A percentile compares a stretch with the other conserved stretches of the same genome.
These are phyloP conservation scores for Pocillopora meandrina DNA, from an alignment of 92 coral and sea anemone genomes.

Conservation along the genomic window DNA sequence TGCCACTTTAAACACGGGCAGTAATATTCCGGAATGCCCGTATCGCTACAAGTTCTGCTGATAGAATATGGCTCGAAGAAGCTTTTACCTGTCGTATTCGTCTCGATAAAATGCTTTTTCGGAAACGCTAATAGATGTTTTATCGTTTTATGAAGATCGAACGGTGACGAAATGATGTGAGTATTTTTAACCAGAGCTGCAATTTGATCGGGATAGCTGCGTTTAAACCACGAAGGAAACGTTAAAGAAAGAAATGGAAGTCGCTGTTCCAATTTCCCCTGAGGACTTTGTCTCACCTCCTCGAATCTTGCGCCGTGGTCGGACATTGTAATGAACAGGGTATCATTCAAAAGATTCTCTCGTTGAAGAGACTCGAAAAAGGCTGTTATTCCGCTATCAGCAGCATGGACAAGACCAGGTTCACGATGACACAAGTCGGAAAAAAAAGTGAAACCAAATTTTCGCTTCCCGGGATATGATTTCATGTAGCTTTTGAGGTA, in stretches of 20 bases:
- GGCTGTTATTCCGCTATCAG: slow-evolving; percentile 45
- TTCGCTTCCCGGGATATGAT: slow-evolving; percentile 65
- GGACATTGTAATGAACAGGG: slow-evolving; percentile 71
- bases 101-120: slow-evolving; percentile 13
- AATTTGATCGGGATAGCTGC: slow-evolving; percentile 39
- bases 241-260: slow-evolving; percentile 57
- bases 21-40: slow-evolving; percentile 67
- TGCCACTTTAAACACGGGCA: not conserved
- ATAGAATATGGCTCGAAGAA: slow-evolving; percentile 45
- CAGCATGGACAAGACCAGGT: slow-evolving; percentile 53
- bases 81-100: slow-evolving; percentile 46
- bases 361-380: slow-evolving; percentile 54
- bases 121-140: slow-evolving; percentile 58
- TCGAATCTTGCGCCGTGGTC: slow-evolving; percentile 88
- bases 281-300: slow-evolving; percentile 60
- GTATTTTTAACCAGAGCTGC: slow-evolving; percentile 48
- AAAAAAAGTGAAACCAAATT: slow-evolving; percentile 64
- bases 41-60: slow-evolving; percentile 59
- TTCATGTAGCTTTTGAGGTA: slow-evolving; percentile 79
- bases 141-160: slow-evolving; percentile 31
- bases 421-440: slow-evolving; percentile 65
- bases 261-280: slow-evolving; percentile 77
- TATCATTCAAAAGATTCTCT: slow-evolving; percentile 65
- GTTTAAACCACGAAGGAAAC: slow-evolving; percentile 33
- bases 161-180: slow-evolving; percentile 69